These are phyloP conservation scores for Rutilus rutilus DNA, from an alignment of 2,113 vertebrate species.

Conservation along the genomic window DNA sequence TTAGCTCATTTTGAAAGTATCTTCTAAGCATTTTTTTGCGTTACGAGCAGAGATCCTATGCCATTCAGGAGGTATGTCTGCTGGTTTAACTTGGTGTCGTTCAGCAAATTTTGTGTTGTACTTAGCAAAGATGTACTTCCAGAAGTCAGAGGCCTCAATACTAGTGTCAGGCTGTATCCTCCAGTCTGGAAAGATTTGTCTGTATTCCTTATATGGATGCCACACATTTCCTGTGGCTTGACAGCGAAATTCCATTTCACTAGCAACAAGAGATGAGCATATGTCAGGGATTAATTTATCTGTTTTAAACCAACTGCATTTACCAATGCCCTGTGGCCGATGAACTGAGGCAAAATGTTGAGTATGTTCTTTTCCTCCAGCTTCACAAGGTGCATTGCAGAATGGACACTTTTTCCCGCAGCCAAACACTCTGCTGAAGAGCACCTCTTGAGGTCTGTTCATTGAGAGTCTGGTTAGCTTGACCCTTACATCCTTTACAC, in stretches of 20 bases:
- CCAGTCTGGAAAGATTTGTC: slow-evolving; percentile 59
- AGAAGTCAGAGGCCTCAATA: slow-evolving; percentile 55
- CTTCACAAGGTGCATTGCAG: slow-evolving; percentile 64
- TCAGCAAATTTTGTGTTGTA: slow-evolving; percentile 54
- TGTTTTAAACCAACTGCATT: fast-evolving
- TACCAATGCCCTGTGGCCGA: slow-evolving; percentile 30
- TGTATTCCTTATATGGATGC: slow-evolving; percentile 52
- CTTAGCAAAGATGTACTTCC: slow-evolving; percentile 56
- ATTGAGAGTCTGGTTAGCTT: slow-evolving; percentile 26
- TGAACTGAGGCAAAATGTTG: slow-evolving; percentile 49
- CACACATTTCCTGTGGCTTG: neutral
- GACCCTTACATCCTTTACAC: neutral
- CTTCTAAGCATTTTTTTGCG: slow-evolving; percentile 46
- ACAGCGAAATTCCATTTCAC: neutral
- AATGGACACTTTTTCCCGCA: slow-evolving; percentile 64
- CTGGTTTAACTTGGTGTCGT: slow-evolving; percentile 14
- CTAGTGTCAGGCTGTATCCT: slow-evolving; percentile 58
- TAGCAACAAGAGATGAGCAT: neutral
- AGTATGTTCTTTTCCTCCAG: slow-evolving; percentile 53
- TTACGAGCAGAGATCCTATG: slow-evolving; percentile 42
- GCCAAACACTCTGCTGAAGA: slow-evolving; percentile 61
- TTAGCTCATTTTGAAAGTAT: slow-evolving; percentile 4
- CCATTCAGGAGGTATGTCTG: slow-evolving; percentile 61
- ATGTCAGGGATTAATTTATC: neutral
- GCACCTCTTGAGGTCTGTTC: slow-evolving; percentile 49